Conservation (phyloP, 2,888 invertebrate genomes). For the Keiferia lycopersicella region DNA sequence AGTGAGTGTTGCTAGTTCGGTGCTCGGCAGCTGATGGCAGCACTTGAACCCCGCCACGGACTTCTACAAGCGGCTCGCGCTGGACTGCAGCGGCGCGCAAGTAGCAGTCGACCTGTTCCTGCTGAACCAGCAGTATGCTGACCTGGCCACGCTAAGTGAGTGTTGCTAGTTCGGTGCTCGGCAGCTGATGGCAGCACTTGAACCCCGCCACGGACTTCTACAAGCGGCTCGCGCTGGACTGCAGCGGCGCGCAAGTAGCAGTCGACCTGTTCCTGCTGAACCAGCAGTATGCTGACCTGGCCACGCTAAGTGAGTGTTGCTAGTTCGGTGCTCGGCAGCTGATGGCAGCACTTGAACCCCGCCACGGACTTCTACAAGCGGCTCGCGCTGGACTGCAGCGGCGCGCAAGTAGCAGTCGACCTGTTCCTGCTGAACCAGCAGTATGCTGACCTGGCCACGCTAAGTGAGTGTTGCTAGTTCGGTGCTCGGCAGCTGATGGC, state of each 20-base stretch:
- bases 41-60: conserved; percentile 97
- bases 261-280: conserved; percentile 97
- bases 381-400: conserved; percentile 96
- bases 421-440: conserved; percentile 96
- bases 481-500: conserved; percentile 89
- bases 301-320: conserved; percentile 89
- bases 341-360: conserved; percentile 94
- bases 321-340: conserved; percentile 83
- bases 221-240: conserved; percentile 97
- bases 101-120: conserved; percentile 97
- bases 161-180: conserved; percentile 60
- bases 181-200: conserved; percentile 91
- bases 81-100: conserved; percentile 98
- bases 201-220: conserved; percentile 97
- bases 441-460: conserved; percentile 96
- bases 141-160: conserved; percentile 95
- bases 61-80: conserved; percentile 94
- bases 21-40: conserved; percentile 89
- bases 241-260: conserved; percentile 97
- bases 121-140: conserved; percentile 95
- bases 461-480: conserved; percentile 92
- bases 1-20: conserved; percentile 82
- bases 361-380: conserved; percentile 98
- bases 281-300: conserved; percentile 96
- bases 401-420: conserved; percentile 97